phyloP scores from a whole-genome alignment of 2,888 invertebrate genomes.

The Nycteola revayana region DNA sequence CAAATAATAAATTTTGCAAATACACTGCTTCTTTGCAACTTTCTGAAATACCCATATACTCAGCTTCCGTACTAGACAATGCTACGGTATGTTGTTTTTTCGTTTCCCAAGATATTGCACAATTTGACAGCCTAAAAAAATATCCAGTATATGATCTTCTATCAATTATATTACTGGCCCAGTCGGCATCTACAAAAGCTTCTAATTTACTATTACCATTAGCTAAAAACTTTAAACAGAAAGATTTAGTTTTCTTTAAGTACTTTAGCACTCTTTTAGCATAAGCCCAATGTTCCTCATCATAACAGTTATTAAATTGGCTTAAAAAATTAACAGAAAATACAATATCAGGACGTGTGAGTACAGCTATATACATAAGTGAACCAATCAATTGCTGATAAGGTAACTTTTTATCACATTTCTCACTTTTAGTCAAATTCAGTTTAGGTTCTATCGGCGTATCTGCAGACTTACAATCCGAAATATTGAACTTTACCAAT shows the following conservation, averaged over 20 bases:
- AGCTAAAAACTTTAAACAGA: slow-evolving; percentile 17
- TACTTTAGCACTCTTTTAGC: slow-evolving; percentile 18
- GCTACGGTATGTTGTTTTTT: slow-evolving; percentile 10
- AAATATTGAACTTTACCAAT: slow-evolving; percentile 18
- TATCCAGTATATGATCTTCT: slow-evolving; percentile 22
- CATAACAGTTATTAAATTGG: slow-evolving; percentile 24
- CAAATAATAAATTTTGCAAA: slow-evolving; percentile 15
- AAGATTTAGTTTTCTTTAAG: slow-evolving; percentile 10
- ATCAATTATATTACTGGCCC: slow-evolving; percentile 11
- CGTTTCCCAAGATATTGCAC: slow-evolving; percentile 15
- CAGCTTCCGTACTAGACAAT: slow-evolving; percentile 8
- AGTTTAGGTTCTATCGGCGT: slow-evolving; percentile 27
- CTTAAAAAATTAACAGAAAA: slow-evolving; percentile 21
- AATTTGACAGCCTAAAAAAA: slow-evolving; percentile 16
- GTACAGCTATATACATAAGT: slow-evolving; percentile 22
- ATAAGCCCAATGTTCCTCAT: slow-evolving; percentile 15
- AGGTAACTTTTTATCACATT: not conserved
- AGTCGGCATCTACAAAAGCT: slow-evolving; percentile 26
- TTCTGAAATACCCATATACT: slow-evolving; percentile 12
- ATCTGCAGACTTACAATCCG: slow-evolving; percentile 14
- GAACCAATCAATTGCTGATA: slow-evolving; percentile 8
- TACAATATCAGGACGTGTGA: slow-evolving; percentile 22
- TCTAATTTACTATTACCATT: slow-evolving; percentile 7
- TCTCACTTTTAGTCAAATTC: slow-evolving; percentile 5
- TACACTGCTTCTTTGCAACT: slow-evolving; percentile 23